Evolutionary conservation across 2,888 invertebrate genomes (phyloP).

Genomic region (Sarcophaga subvicina): DNA sequence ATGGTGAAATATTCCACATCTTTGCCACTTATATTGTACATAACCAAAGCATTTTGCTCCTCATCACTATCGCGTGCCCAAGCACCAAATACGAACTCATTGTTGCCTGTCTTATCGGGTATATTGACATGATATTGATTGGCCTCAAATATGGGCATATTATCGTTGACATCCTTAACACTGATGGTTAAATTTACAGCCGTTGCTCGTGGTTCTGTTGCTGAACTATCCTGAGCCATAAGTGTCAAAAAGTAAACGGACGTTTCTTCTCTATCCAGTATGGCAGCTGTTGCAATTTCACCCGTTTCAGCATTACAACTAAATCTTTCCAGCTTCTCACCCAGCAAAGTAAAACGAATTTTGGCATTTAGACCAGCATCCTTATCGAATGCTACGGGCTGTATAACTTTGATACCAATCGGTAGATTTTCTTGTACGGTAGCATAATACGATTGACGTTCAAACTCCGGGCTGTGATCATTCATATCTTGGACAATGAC

Average conservation of each 20-base stretch:
- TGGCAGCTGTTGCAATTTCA: slow-evolving; percentile 87
- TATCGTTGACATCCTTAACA: slow-evolving; percentile 93
- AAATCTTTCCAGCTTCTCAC: slow-evolving; percentile 92
- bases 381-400: slow-evolving; percentile 90
- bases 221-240: slow-evolving; percentile 94
- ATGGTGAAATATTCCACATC: slow-evolving; percentile 91
- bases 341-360: slow-evolving; percentile 92
- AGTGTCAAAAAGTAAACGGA: slow-evolving; percentile 90
- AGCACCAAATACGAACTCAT: slow-evolving; percentile 95
- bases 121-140: slow-evolving; percentile 90
- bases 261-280: slow-evolving; percentile 91
- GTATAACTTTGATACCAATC: slow-evolving; percentile 89
- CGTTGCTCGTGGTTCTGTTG: slow-evolving; percentile 91
- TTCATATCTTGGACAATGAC: slow-evolving; percentile 96
- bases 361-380: slow-evolving; percentile 93
- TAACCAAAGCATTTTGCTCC: slow-evolving; percentile 90
- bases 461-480: slow-evolving; percentile 95
- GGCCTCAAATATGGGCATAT: slow-evolving; percentile 89
- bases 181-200: slow-evolving; percentile 91
- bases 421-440: slow-evolving; percentile 92
- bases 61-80: slow-evolving; percentile 93
- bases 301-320: slow-evolving; percentile 90
- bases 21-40: slow-evolving; percentile 90
- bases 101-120: slow-evolving; percentile 89
- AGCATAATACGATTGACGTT: slow-evolving; percentile 90